Percentiles rank a stretch among this genome's conserved stretches.
phyloP scores from a whole-genome alignment of 2,888 invertebrate species.

The Hydrotaea diabolus region DNA sequence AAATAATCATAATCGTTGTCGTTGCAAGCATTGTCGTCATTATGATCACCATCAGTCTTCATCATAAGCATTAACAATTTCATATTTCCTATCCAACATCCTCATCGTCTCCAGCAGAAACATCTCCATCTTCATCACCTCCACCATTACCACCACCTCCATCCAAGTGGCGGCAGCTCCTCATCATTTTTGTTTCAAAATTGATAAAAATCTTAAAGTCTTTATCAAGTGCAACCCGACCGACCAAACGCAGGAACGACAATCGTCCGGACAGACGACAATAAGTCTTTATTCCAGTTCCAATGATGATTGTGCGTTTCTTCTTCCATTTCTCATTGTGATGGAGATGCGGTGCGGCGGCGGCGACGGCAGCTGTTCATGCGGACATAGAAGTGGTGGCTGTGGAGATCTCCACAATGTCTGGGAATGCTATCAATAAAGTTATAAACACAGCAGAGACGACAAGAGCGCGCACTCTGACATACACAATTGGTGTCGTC shows the following conservation, averaged over 20 bases:
- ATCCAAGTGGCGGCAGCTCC: constrained; percentile 10
- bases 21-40: not conserved
- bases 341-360: constrained; percentile 5
- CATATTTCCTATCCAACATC: constrained; percentile 34
- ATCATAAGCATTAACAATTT: constrained; percentile 43
- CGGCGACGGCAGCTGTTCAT: not conserved
- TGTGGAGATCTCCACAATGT: constrained; percentile 47
- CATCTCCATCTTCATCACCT: constrained; percentile 1
- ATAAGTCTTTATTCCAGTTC: constrained; percentile 46
- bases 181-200: constrained; percentile 56
- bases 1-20: constrained; percentile 9
- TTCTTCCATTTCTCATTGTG: constrained; percentile 13
- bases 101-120: constrained; percentile 41
- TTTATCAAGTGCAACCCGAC: constrained; percentile 62
- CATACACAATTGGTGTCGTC: constrained; percentile 55
- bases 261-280: not conserved
- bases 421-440: constrained; percentile 58
- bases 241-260: not conserved
- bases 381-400: not conserved
- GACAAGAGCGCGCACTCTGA: constrained; percentile 30
- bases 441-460: constrained; percentile 26
- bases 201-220: constrained; percentile 66
- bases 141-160: not conserved
- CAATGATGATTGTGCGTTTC: constrained; percentile 64
- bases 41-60: constrained; percentile 35